These are phyloP conservation scores for Cantharis flavilabris DNA, from an alignment of 2,888 invertebrate genomes.

Conservation along the genomic window DNA sequence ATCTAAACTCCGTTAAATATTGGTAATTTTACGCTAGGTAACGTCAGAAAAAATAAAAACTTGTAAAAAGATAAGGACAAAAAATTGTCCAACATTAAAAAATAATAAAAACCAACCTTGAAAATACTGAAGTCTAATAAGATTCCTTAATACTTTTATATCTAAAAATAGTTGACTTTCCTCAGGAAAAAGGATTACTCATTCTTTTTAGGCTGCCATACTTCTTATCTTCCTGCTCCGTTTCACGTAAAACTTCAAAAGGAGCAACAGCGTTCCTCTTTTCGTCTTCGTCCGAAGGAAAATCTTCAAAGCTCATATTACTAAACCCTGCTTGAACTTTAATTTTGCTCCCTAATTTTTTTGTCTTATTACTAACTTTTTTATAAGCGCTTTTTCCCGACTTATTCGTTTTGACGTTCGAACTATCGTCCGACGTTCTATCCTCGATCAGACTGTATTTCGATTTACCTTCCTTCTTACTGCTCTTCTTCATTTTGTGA, in stretches of 20 bases:
- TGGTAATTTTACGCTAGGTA: neutral
- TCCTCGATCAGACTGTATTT: conserved; percentile 61
- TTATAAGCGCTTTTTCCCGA: conserved; percentile 45
- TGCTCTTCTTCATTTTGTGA: conserved; percentile 41
- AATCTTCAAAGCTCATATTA: conserved; percentile 78
- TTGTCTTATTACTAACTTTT: conserved; percentile 45
- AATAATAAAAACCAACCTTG: neutral
- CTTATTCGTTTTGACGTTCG: conserved; percentile 38
- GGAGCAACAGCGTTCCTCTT: conserved; percentile 59
- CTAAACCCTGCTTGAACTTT: conserved; percentile 64
- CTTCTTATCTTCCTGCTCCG: conserved; percentile 59
- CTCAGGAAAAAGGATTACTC: conserved; percentile 61
- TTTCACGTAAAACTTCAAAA: conserved; percentile 66
- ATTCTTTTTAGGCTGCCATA: conserved; percentile 55
- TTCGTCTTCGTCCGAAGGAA: conserved; percentile 67
- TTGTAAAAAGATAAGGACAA: neutral
- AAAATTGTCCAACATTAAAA: neutral
- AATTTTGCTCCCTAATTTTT: conserved; percentile 41
- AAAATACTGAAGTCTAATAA: conserved; percentile 6
- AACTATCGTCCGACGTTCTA: conserved; percentile 51
- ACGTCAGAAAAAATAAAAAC: neutral
- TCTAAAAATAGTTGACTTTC: conserved; percentile 34
- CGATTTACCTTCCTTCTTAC: conserved; percentile 55
- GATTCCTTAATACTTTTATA: conserved; percentile 31
- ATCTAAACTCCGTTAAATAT: neutral